A percentile compares a stretch with the other conserved stretches of the same genome.
Conservation (phyloP, 53 echinoderm and acorn worm genomes). For the Actinopyga echinites region DNA sequence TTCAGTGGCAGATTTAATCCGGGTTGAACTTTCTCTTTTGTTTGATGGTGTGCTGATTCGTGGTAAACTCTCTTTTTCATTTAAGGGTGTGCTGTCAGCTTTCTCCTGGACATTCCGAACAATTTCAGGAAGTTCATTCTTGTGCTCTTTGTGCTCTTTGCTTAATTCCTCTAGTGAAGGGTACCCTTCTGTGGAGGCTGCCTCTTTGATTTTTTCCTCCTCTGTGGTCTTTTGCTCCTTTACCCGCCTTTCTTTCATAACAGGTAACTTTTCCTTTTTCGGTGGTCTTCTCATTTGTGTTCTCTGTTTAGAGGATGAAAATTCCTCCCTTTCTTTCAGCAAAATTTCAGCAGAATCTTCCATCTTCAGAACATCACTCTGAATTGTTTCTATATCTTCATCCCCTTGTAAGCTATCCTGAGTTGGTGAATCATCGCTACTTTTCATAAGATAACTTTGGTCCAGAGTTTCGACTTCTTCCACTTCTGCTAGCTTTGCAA, state of each 20-base stretch:
- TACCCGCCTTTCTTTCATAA: neutral
- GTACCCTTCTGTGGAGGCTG: neutral
- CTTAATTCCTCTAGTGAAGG: too few species aligned
- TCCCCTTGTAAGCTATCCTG: too few species aligned
- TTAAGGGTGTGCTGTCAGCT: neutral
- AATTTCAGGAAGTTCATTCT: conserved; percentile 4
- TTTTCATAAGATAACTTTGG: too few species aligned
- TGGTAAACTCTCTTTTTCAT: neutral
- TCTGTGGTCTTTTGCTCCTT: neutral
- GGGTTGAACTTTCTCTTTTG: neutral
- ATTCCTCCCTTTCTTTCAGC: neutral
- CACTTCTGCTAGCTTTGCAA: neutral
- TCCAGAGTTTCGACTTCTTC: too few species aligned
- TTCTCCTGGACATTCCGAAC: neutral
- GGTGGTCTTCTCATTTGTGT: neutral
- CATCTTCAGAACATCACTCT: too few species aligned
- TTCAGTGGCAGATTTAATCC: conserved; percentile 28
- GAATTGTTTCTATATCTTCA: too few species aligned
- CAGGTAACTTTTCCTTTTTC: neutral
- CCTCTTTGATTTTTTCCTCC: neutral
- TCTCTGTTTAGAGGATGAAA: neutral
- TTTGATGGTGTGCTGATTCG: neutral
- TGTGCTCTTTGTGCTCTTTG: neutral
- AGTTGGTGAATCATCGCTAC: too few species aligned
- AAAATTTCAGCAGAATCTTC: neutral